These are phyloP conservation scores for Amblyteles armatorius DNA, from an alignment of 2,888 invertebrate genomes.

Conservation along the genomic window DNA sequence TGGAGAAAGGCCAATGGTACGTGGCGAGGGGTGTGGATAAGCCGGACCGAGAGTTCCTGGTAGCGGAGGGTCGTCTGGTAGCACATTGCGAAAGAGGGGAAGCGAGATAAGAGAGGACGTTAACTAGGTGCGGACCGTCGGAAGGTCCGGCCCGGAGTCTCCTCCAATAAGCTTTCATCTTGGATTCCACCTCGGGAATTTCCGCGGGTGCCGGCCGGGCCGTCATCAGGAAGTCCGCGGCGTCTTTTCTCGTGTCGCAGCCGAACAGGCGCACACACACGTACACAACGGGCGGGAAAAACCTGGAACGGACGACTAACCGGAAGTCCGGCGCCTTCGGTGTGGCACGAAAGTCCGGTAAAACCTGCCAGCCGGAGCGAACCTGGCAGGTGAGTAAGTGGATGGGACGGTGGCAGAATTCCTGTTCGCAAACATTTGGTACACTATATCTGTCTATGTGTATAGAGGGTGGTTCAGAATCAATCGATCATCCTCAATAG, in stretches of 20 bases:
- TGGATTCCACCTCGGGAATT: slow-evolving; percentile 24
- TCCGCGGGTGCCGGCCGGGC: slow-evolving; percentile 24
- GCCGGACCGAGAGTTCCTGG: slow-evolving; percentile 26
- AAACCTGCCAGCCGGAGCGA: slow-evolving; percentile 55
- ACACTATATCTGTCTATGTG: not conserved
- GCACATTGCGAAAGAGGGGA: slow-evolving; percentile 41
- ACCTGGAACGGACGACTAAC: slow-evolving; percentile 37
- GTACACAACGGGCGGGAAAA: slow-evolving; percentile 32
- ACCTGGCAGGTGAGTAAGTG: slow-evolving; percentile 61
- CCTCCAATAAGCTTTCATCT: slow-evolving; percentile 13
- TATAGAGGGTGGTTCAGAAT: not conserved
- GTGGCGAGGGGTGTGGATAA: slow-evolving; percentile 28
- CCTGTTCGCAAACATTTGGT: slow-evolving; percentile 38
- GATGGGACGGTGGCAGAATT: slow-evolving; percentile 49
- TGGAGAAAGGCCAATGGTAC: slow-evolving; percentile 38
- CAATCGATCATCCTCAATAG: not conserved
- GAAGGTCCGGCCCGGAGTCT: slow-evolving; percentile 45
- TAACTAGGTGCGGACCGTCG: slow-evolving; percentile 41
- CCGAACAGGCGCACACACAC: slow-evolving; percentile 42
- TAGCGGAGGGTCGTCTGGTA: slow-evolving; percentile 20
- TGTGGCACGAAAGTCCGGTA: slow-evolving; percentile 25
- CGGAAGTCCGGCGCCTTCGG: slow-evolving; percentile 62
- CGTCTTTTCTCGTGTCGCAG: slow-evolving; percentile 53
- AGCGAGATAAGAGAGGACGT: slow-evolving; percentile 59
- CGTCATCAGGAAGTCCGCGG: slow-evolving; percentile 58